These are phyloP conservation scores for Lordiphosa clarofinis DNA, from an alignment of 1,140 invertebrate species.

Conservation along the genomic window DNA sequence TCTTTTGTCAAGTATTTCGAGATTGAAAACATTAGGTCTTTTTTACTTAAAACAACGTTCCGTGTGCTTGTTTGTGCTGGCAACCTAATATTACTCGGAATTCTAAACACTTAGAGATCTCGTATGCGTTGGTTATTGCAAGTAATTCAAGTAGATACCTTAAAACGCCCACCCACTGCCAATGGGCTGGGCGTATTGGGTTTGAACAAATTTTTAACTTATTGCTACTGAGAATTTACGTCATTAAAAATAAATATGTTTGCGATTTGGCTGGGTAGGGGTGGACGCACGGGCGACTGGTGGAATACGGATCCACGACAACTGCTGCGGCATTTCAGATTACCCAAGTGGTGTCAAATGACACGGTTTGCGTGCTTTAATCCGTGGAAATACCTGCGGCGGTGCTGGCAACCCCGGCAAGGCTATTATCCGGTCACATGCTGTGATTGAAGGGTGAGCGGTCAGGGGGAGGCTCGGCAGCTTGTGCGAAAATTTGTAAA, in stretches of 20 bases:
- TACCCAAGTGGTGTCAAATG: slow-evolving; percentile 74
- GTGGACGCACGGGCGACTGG: neutral
- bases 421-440: slow-evolving; percentile 73
- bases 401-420: slow-evolving; percentile 46
- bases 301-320: slow-evolving; percentile 8
- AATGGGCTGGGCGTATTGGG: slow-evolving; percentile 15
- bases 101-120: too few relatives aligned
- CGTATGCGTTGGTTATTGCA: too few relatives aligned
- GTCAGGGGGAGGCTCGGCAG: slow-evolving; percentile 12
- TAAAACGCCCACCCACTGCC: neutral
- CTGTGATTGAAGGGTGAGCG: slow-evolving; percentile 37
- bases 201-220: slow-evolving; percentile 44
- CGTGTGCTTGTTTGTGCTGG: too few relatives aligned
- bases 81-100: too few relatives aligned
- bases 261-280: slow-evolving; percentile 30
- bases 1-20: too few relatives aligned
- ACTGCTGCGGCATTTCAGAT: slow-evolving; percentile 65
- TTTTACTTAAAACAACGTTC: too few relatives aligned
- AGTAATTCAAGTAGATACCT: too few relatives aligned
- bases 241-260: slow-evolving; percentile 74
- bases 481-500: slow-evolving; percentile 77
- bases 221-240: slow-evolving; percentile 54
- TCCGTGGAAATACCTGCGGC: slow-evolving; percentile 75
- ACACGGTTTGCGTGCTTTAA: slow-evolving; percentile 74
- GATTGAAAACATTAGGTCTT: too few relatives aligned